Evolutionary conservation across 2,113 vertebrate genomes (phyloP).

Genomic region (Laticauda laticaudata): DNA sequence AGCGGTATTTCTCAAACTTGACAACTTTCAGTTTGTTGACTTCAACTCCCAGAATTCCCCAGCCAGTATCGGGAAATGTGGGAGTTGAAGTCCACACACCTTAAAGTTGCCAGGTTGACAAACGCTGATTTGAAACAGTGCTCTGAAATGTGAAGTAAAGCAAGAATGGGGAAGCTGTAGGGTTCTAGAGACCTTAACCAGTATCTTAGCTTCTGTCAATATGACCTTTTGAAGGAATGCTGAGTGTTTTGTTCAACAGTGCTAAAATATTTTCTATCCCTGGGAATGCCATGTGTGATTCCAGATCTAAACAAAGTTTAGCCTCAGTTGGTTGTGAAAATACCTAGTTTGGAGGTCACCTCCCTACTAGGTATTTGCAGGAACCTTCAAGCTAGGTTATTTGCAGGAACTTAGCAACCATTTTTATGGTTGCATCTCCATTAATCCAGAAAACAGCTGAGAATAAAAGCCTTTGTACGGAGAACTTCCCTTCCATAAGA

Average conservation of each 20-base stretch:
- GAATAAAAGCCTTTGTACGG: fast-evolving
- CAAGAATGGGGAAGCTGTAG: not conserved
- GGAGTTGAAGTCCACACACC: no score
- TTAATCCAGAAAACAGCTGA: not conserved
- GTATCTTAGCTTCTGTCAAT: not conserved
- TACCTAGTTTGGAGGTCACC: not conserved
- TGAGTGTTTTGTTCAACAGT: not conserved
- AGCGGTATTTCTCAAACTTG: no score
- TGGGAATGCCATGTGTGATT: not conserved
- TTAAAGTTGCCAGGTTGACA: not conserved
- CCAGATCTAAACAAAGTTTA: not conserved
- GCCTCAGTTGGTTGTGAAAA: not conserved
- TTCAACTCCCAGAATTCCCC: no score
- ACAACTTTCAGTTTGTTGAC: no score
- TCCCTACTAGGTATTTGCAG: no score
- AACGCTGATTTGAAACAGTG: not conserved
- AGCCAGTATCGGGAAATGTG: no score
- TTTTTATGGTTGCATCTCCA: not conserved
- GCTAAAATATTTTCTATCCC: not conserved
- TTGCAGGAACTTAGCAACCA: not conserved
- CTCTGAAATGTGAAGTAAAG: not conserved
- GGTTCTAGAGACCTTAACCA: not conserved
- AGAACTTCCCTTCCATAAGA: not conserved
- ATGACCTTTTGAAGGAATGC: not conserved
- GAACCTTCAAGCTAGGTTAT: no score